Evolutionary conservation across 2,113 vertebrate genomes (phyloP), one percentile per base, ranked within the genome.

Genomic region (Leptobrachium ailaonicum): DNA sequence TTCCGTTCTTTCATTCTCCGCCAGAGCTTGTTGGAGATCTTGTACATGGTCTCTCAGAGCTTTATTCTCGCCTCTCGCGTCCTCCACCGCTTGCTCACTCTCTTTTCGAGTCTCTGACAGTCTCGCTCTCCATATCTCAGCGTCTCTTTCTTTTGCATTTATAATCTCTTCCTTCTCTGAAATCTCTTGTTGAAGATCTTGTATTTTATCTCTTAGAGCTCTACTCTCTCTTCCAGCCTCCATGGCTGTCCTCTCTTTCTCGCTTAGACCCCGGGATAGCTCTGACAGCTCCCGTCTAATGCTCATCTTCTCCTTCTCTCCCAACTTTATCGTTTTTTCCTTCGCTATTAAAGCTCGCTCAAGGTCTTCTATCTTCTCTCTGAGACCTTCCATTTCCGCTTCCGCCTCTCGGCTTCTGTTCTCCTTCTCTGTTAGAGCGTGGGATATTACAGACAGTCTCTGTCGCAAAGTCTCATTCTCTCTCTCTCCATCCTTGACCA

Each of bases 331-430:
- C 62, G 5, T 20, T 64, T 3, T 50, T 8, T 69, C 53, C 50
- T 81, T 79, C 1, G 75, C 58, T 58, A 64, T 1, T 12, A 20
- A 13, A 64, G 10, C 2, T 7, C 76, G 58, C n/a, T 76, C 74
- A 45, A 63, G 14, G 77, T 77, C 53, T 2, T 66, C 13, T 1
- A 66, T 7, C 7, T 73, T 41, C 42, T 87, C 88, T 76, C 83
- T 84, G 2, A 88, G 81, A 40, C 83, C 82, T 40, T 69, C 77
- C 56, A 84, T 85, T 67, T 83, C 85, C 43, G 71, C 76, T 68
- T 77, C 70, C 2, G 10, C 11, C 47, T 86, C 85, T 40, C 84
- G 66, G 0, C 84, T 73, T 2, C 50, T n/a, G 7, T 12, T 68
- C 66, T 88, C 84, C 41, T 83, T 85, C 40, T 62, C 43, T 75